phyloP scores from a whole-genome alignment of 2,797 vertebrate species.

The Strix occidentalis region DNA sequence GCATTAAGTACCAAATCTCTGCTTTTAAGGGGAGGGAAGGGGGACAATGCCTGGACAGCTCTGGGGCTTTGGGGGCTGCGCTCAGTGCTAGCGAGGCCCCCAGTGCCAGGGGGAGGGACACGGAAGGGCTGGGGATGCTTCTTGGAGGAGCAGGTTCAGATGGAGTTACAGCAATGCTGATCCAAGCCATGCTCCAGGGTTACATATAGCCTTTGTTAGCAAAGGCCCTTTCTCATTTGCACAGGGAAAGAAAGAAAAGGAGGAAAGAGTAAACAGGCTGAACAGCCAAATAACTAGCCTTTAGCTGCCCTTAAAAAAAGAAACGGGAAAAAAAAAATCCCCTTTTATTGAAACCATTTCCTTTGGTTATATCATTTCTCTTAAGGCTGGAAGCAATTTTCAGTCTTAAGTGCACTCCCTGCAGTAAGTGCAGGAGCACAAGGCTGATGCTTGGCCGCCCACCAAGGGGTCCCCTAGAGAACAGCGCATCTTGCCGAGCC shows the following conservation, averaged over 20 bases:
- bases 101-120: not conserved
- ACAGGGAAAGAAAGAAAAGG: not conserved
- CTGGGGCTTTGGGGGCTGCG: fast-evolving
- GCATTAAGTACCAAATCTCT: not conserved
- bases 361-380: constrained; percentile 59
- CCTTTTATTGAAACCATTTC: constrained; percentile 65
- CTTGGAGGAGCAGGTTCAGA: not conserved
- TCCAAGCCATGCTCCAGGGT: not conserved
- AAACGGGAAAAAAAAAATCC: fast-evolving
- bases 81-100: not conserved
- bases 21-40: not conserved
- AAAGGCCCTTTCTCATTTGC: not conserved
- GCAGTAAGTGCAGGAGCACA: not conserved
- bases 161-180: not conserved
- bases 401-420: not conserved
- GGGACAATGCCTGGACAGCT: not conserved
- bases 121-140: not conserved
- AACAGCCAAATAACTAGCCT: constrained; percentile 25
- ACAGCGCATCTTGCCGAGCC: not conserved
- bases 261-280: constrained; percentile 3
- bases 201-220: not conserved
- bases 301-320: not conserved
- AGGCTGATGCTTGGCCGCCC: not conserved
- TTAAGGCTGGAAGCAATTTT: constrained; percentile 32
- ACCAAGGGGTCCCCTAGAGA: not conserved